Evolutionary conservation across 2,888 invertebrate species (phyloP), one percentile per base, ranked within the genome.

Genomic region (Euzophera pinguis): DNA sequence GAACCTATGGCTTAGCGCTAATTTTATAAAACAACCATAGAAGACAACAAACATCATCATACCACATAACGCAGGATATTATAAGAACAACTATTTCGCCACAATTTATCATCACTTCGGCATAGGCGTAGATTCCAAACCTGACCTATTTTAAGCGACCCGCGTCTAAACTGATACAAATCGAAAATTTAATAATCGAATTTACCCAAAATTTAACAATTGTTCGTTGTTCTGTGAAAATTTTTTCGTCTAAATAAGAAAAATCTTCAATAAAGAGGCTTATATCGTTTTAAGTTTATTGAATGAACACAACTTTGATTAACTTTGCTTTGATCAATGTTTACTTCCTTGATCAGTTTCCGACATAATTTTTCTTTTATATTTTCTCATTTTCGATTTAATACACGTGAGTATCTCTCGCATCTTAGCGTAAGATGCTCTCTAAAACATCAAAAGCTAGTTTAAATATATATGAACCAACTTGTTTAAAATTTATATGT

Each of bases 291-390:
- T 29, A 34, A 45, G 16, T 32, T 45, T 10, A 45, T 13, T 45
- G 43, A 45, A 45, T 32, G 32, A 14, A 45, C 14, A 45, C 32
- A 45, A 34, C 45, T 45, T 34, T 45, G 32, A 45, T 45, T 45
- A 45, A 45, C 45, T 45, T 45, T 32, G 14, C 45, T 45, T 45
- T 45, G 45, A 45, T 45, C 45, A 16, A 16, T 45, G 45, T 45
- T 45, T 45, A 32, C 45, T 45, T 45, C 45, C 45, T 32, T 34
- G 14, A n/a, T 16, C 45, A 32, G 34, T 34, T 45, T 32, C 13
- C 32, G 8, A n/a, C n/a, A 45, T 32, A 32, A 32, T 45, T 45
- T 45, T 3, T 5, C 32, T 10, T 45, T 45, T 9, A 45, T 13
- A 32, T 12, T 45, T 16, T 32, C 45, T 45, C 16, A 9, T 32